Evolutionary conservation across 2,113 vertebrate genomes (phyloP).

Genomic region (Ctenomys sociabilis): DNA sequence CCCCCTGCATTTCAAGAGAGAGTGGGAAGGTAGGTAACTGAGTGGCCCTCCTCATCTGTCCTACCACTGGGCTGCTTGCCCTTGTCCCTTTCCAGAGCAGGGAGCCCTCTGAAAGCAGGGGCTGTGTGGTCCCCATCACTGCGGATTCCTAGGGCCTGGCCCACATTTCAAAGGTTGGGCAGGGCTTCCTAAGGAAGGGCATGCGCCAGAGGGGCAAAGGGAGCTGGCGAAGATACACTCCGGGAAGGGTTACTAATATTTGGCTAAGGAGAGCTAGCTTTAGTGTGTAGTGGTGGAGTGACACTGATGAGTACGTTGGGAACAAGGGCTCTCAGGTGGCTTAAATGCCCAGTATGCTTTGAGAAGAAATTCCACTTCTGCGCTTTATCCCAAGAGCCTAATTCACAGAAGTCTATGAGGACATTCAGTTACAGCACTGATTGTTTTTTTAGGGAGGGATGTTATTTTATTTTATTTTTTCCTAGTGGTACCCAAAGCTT

Average conservation of each 20-base stretch:
- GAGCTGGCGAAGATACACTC: not conserved
- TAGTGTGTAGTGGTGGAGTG: not conserved
- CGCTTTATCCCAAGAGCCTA: not conserved
- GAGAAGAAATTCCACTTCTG: not conserved
- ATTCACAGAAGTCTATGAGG: not conserved
- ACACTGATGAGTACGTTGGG: not conserved
- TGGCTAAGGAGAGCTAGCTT: not conserved
- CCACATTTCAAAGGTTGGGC: not conserved
- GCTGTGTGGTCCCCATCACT: not conserved
- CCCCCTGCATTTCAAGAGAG: not conserved
- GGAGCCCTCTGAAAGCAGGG: too few relatives aligned
- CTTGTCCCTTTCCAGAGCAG: not conserved
- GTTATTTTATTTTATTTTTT: not conserved
- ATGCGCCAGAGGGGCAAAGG: not conserved
- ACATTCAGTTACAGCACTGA: not conserved
- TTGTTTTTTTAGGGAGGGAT: not conserved
- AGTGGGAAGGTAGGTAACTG: too few relatives aligned
- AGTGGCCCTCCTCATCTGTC: not conserved
- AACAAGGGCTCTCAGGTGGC: not conserved
- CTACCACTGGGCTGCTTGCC: not conserved
- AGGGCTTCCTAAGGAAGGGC: not conserved
- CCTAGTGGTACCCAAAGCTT: not conserved
- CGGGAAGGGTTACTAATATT: not conserved
- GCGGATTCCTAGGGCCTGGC: not conserved
- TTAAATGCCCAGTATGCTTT: not conserved